Percentiles rank a stretch among this genome's conserved stretches.
These are phyloP conservation scores for Aurelia aurita complex sp. Pacific DNA, from an alignment of 30 jellyfish, hydroid and myxozoan species.

Conservation along the genomic window DNA sequence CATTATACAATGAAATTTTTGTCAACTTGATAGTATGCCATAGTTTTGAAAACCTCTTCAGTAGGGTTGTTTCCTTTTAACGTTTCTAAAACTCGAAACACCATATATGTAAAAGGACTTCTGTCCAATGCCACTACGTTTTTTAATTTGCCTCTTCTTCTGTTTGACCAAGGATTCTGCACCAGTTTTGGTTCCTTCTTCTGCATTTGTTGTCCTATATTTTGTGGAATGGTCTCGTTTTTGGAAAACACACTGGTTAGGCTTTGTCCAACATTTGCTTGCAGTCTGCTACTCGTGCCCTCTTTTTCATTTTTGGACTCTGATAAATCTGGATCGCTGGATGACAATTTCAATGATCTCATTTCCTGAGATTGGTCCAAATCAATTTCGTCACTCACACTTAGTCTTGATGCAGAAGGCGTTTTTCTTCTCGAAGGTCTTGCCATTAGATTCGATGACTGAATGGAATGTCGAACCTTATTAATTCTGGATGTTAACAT, in stretches of 20 bases:
- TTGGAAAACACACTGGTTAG: too few species aligned
- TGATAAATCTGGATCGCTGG: slow-evolving; percentile 31
- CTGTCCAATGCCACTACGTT: slow-evolving; percentile 37
- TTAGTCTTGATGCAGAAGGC: slow-evolving; percentile 3
- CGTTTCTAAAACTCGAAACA: slow-evolving; percentile 77
- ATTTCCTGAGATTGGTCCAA: background rate
- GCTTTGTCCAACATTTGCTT: background rate
- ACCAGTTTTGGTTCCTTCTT: slow-evolving; percentile 45
- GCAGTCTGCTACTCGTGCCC: background rate
- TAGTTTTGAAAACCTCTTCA: slow-evolving; percentile 33
- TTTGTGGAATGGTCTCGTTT: background rate
- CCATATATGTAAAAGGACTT: slow-evolving; percentile 86
- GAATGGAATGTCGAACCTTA: slow-evolving; percentile 22
- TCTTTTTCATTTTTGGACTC: background rate
- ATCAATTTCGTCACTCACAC: background rate
- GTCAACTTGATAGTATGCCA: slow-evolving; percentile 62
- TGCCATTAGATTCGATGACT: slow-evolving; percentile 26
- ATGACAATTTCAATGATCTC: background rate
- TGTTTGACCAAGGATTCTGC: slow-evolving; percentile 64
- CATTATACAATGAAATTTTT: slow-evolving; percentile 73
- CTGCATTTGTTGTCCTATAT: background rate
- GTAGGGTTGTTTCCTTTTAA: slow-evolving; percentile 53
- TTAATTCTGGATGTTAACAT: slow-evolving; percentile 1
- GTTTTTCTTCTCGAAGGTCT: slow-evolving; percentile 6
- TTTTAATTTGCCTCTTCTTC: slow-evolving; percentile 78